These are phyloP conservation scores for Nettapus auritus DNA, from an alignment of 2,113 vertebrate species.

Conservation along the genomic window DNA sequence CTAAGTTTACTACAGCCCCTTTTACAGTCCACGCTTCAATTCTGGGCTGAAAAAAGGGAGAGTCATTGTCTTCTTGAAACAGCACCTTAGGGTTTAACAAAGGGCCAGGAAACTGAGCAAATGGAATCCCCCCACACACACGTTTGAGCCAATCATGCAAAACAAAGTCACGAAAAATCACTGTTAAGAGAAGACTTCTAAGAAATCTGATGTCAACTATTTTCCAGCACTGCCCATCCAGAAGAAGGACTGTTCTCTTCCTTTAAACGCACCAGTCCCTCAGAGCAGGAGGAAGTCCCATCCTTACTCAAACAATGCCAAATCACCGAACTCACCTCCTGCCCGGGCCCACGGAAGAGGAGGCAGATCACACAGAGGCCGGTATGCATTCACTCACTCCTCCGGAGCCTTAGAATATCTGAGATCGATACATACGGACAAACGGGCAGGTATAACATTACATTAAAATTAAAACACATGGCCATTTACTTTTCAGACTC, in stretches of 20 bases:
- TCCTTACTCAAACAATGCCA: background rate
- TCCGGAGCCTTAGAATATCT: background rate
- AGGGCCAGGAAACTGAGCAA: background rate
- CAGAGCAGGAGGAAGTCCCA: background rate
- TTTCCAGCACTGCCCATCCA: background rate
- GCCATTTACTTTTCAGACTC: constrained; percentile 62
- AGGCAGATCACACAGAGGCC: background rate
- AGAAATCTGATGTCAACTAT: background rate
- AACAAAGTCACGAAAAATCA: background rate
- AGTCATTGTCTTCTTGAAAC: background rate
- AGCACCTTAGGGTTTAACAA: constrained; percentile 3
- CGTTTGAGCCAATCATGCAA: constrained; percentile 19
- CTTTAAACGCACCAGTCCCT: background rate
- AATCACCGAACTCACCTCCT: background rate
- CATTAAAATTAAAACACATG: constrained; percentile 39
- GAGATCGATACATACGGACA: constrained; percentile 7
- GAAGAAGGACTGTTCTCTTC: background rate
- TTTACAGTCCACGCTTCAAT: background rate
- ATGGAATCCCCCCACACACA: background rate
- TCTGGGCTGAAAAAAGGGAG: background rate
- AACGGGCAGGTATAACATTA: constrained; percentile 39
- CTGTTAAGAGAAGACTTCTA: background rate
- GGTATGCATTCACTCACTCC: background rate
- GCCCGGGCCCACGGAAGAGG: background rate
- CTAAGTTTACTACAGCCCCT: background rate